Conservation (phyloP, 1,140 invertebrate genomes). For the Eciton burchellii region DNA sequence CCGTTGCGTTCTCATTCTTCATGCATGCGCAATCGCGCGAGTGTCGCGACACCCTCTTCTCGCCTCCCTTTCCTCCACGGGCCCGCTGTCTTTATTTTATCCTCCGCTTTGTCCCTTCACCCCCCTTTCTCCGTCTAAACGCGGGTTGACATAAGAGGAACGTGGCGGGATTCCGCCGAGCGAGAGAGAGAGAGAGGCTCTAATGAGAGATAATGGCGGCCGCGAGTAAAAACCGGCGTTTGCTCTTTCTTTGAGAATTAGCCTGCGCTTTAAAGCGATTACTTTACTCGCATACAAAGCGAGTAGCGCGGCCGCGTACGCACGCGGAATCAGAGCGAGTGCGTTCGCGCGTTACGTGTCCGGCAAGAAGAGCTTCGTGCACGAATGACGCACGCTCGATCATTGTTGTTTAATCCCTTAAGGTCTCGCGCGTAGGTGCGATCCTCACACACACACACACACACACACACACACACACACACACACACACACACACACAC, state of each 20-base stretch:
- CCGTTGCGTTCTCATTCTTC: background rate
- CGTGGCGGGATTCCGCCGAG: slow-evolving; percentile 26
- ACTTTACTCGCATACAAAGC: slow-evolving; percentile 57
- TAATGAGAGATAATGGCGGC: slow-evolving; percentile 57
- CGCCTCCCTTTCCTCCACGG: slow-evolving; percentile 21
- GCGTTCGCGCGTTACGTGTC: slow-evolving; percentile 8
- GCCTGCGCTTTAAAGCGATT: slow-evolving; percentile 52
- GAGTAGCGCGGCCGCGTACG: slow-evolving; percentile 29
- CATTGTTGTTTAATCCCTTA: background rate
- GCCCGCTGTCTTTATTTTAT: slow-evolving; percentile 44
- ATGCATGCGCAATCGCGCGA: slow-evolving; percentile 37
- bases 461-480: too few species aligned
- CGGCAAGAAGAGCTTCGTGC: background rate
- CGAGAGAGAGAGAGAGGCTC: slow-evolving; percentile 52
- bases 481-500: too few species aligned
- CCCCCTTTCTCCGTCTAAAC: slow-evolving; percentile 10
- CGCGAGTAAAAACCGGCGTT: slow-evolving; percentile 55
- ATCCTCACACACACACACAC: too few species aligned
- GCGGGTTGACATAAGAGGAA: slow-evolving; percentile 48
- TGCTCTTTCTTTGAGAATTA: slow-evolving; percentile 61
- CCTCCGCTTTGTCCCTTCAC: background rate
- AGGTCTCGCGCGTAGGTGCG: background rate
- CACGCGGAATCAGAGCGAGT: slow-evolving; percentile 40
- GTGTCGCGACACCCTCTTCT: slow-evolving; percentile 29
- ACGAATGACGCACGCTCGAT: background rate